A percentile compares a stretch with the other conserved stretches of the same genome.
Evolutionary conservation across 1,140 invertebrate genomes (phyloP).

Genomic region (Heliconius nattereri): DNA sequence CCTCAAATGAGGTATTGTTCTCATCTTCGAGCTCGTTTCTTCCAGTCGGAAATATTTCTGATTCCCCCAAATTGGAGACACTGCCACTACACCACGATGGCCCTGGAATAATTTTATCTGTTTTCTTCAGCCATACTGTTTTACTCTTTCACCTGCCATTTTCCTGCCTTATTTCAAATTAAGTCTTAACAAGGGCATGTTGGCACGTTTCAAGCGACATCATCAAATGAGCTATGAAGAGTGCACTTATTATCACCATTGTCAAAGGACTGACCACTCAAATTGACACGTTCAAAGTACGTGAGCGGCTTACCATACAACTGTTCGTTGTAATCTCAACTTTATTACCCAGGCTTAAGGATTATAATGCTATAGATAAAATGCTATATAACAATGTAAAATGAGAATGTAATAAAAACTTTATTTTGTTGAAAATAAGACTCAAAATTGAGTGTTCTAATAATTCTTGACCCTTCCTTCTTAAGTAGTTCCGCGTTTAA

Average conservation of each 20-base stretch:
- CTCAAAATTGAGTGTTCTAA: conserved; percentile 16
- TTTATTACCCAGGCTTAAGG: conserved; percentile 8
- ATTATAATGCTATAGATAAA: not conserved
- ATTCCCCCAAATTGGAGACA: no score
- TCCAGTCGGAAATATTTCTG: no score
- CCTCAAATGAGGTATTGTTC: no score
- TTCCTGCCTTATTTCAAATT: not conserved
- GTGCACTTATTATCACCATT: conserved; percentile 20
- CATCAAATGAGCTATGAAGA: conserved; percentile 21
- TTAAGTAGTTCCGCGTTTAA: conserved; percentile 23
- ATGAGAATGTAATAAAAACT: not conserved
- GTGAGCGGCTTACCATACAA: conserved; percentile 18
- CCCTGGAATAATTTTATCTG: not conserved
- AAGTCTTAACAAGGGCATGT: not conserved
- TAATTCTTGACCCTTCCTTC: conserved; percentile 18
- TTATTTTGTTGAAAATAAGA: not conserved
- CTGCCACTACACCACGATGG: no score
- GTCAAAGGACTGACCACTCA: conserved; percentile 35
- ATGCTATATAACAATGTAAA: not conserved
- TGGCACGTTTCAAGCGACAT: conserved; percentile 7
- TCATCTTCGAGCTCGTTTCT: no score
- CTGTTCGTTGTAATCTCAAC: not conserved
- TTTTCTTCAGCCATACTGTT: no score
- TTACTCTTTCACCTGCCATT: no score
- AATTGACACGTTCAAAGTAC: conserved; percentile 34